These are phyloP conservation scores for Malurus elegans DNA, from an alignment of 2,113 vertebrate species.

Conservation along the genomic window DNA sequence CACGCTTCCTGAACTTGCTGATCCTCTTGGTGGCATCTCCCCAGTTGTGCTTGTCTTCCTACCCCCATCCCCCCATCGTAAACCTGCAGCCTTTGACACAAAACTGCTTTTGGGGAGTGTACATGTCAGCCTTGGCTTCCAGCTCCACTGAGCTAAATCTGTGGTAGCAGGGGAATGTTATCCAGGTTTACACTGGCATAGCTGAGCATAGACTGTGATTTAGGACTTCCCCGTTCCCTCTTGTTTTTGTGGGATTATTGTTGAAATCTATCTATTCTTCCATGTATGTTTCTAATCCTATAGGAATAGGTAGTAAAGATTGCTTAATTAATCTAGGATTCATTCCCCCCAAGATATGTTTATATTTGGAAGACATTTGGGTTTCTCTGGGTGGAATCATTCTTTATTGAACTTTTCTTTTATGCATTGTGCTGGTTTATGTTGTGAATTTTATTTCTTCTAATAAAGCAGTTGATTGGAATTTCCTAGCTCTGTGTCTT, in stretches of 20 bases:
- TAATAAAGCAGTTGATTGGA: constrained; percentile 41
- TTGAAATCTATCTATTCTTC: background rate
- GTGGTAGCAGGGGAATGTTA: background rate
- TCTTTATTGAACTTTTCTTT: background rate
- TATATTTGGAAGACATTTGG: background rate
- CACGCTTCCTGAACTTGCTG: background rate
- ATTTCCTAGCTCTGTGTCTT: background rate
- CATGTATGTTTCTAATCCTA: background rate
- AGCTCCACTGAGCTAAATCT: background rate
- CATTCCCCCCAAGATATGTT: background rate
- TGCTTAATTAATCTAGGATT: background rate
- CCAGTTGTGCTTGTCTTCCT: background rate
- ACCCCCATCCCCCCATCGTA: accelerated
- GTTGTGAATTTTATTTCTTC: constrained; percentile 28
- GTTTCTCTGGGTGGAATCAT: background rate
- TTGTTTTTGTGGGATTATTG: background rate
- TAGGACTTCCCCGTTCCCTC: background rate
- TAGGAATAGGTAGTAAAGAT: background rate
- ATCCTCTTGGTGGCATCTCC: background rate
- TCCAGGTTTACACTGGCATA: accelerated
- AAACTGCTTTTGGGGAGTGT: background rate
- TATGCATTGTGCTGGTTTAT: background rate
- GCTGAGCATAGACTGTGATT: background rate
- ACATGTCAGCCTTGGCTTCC: background rate
- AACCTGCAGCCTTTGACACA: background rate